Conservation (phyloP, 2,113 vertebrate genomes). For the Leucosticte australis region DNA sequence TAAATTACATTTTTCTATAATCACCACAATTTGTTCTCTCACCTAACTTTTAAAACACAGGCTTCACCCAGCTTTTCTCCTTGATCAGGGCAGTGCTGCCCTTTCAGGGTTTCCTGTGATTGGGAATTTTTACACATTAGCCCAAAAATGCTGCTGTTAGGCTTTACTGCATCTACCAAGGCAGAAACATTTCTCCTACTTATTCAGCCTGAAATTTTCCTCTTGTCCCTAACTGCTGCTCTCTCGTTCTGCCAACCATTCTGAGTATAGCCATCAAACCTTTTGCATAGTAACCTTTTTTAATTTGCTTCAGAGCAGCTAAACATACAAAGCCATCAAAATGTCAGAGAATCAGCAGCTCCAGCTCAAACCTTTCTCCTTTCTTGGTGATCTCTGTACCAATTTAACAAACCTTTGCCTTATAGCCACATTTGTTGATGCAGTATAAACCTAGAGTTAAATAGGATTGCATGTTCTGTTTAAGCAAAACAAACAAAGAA, state of each 20-base stretch:
- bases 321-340: background rate
- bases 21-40: background rate
- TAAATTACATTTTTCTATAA: background rate
- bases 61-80: fast-evolving
- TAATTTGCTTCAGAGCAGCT: background rate
- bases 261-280: background rate
- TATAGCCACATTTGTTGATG: background rate
- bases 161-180: background rate
- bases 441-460: background rate
- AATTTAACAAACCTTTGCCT: background rate
- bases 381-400: background rate
- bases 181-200: background rate
- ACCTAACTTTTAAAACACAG: background rate
- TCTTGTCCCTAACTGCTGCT: background rate
- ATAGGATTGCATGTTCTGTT: background rate
- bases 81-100: background rate
- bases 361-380: background rate
- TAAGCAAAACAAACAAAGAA: background rate
- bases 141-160: background rate
- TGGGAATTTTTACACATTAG: background rate
- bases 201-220: background rate
- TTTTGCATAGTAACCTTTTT: background rate
- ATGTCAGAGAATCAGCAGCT: background rate
- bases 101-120: background rate
- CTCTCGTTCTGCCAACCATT: background rate